Conservation (phyloP, 2,888 invertebrate genomes). For the Copidosoma aretas region DNA sequence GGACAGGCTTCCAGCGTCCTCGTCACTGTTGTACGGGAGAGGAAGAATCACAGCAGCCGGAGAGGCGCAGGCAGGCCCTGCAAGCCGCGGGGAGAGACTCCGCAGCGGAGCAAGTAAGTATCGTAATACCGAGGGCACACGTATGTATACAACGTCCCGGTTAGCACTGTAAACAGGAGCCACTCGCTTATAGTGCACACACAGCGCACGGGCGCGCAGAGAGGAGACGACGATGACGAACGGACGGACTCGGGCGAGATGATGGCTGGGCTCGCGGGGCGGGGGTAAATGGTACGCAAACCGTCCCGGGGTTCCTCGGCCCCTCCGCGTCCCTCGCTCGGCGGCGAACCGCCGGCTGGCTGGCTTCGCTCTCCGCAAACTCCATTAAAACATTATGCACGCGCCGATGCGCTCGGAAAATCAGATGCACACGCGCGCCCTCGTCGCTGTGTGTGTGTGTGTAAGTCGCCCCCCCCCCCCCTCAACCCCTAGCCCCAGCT, state of each 20-base stretch:
- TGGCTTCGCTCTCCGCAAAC: constrained; percentile 57
- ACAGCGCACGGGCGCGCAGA: constrained; percentile 29
- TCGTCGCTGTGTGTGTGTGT: too few species aligned
- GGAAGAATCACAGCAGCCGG: too few species aligned
- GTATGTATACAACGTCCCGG: too few species aligned
- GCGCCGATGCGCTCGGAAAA: constrained; percentile 63
- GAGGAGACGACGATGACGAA: constrained; percentile 1
- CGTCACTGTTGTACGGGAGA: too few species aligned
- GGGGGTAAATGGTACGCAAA: constrained; percentile 63
- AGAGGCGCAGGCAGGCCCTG: too few species aligned
- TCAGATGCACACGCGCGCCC: constrained; percentile 51
- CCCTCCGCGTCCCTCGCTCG: constrained; percentile 44
- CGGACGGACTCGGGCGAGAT: constrained; percentile 12
- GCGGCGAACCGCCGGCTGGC: too few species aligned
- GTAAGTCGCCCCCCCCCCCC: background rate
- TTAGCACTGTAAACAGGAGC: constrained; percentile 59
- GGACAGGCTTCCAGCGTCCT: too few species aligned
- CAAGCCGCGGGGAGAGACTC: too few species aligned
- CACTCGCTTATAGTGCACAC: too few species aligned
- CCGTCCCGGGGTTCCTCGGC: constrained; percentile 57
- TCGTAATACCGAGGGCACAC: too few species aligned
- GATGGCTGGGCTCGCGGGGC: constrained; percentile 53
- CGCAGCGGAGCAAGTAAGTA: too few species aligned
- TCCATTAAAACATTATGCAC: constrained; percentile 64
- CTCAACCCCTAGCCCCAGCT: background rate